These are phyloP conservation scores for Sinocyclocheilus maitianheensis DNA, from an alignment of 2,113 vertebrate genomes.

Conservation along the genomic window DNA sequence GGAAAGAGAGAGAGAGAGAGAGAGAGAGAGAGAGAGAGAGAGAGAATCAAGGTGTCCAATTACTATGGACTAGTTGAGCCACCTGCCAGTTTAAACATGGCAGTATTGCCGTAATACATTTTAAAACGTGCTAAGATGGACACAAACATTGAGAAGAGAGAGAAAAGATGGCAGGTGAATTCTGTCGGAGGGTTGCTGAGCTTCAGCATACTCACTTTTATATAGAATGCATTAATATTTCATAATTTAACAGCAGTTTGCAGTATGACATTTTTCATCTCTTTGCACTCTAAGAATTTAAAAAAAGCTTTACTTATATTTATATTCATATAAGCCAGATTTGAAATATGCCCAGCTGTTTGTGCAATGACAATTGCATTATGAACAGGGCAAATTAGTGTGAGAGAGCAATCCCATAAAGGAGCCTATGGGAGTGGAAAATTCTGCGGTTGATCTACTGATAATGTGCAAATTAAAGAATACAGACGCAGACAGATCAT, in stretches of 20 bases:
- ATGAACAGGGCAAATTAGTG: too few species aligned
- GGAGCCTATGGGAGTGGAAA: too few species aligned
- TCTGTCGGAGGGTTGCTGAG: background rate
- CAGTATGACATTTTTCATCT: background rate
- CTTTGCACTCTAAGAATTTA: background rate
- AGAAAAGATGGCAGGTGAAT: background rate
- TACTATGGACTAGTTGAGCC: background rate
- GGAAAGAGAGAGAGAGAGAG: background rate
- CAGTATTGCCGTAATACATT: background rate
- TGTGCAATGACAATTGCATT: too few species aligned
- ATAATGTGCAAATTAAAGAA: background rate
- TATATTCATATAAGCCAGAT: background rate
- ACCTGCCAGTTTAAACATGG: background rate
- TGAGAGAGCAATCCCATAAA: too few species aligned
- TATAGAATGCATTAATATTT: background rate
- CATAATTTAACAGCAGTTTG: background rate
- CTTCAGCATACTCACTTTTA: background rate
- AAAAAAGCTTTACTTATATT: too few species aligned
- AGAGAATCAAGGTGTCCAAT: background rate
- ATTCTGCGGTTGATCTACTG: too few species aligned
- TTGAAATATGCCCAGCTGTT: background rate
- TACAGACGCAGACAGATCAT: too few species aligned
- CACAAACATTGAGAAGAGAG: background rate
- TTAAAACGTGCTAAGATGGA: background rate
- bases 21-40: too few species aligned